phyloP scores from a whole-genome alignment of 2,888 invertebrate species.

The Petrophora chlorosata region DNA sequence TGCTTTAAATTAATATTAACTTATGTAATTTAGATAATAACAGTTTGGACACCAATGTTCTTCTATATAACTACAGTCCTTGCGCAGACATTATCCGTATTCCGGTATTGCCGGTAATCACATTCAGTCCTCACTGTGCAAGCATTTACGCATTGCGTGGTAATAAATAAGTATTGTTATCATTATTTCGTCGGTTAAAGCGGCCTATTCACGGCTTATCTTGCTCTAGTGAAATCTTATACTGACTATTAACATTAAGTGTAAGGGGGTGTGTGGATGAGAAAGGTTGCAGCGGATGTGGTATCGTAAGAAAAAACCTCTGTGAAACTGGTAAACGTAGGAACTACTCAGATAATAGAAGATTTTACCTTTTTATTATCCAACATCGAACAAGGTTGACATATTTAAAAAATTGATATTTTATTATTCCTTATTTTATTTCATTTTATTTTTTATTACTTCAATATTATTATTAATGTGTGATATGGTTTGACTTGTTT shows the following conservation, averaged over 20 bases:
- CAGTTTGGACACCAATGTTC: too few species aligned
- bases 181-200: slow-evolving; percentile 40
- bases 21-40: too few species aligned
- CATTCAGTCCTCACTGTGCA: slow-evolving; percentile 12
- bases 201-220: slow-evolving; percentile 45
- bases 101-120: not conserved
- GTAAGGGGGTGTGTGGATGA: slow-evolving; percentile 1
- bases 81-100: not conserved
- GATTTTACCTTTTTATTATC: too few species aligned
- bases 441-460: too few species aligned
- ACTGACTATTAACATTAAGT: slow-evolving; percentile 38
- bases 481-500: too few species aligned
- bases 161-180: slow-evolving; percentile 51
- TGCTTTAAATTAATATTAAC: too few species aligned
- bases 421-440: too few species aligned
- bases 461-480: too few species aligned
- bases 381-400: too few species aligned
- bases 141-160: slow-evolving; percentile 28
- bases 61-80: not conserved
- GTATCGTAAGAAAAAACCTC: not conserved
- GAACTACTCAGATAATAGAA: too few species aligned
- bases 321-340: not conserved
- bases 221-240: slow-evolving; percentile 46
- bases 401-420: too few species aligned
- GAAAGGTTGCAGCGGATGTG: not conserved